Conservation (phyloP, 2,113 vertebrate genomes). For the Nycticebus coucang region DNA sequence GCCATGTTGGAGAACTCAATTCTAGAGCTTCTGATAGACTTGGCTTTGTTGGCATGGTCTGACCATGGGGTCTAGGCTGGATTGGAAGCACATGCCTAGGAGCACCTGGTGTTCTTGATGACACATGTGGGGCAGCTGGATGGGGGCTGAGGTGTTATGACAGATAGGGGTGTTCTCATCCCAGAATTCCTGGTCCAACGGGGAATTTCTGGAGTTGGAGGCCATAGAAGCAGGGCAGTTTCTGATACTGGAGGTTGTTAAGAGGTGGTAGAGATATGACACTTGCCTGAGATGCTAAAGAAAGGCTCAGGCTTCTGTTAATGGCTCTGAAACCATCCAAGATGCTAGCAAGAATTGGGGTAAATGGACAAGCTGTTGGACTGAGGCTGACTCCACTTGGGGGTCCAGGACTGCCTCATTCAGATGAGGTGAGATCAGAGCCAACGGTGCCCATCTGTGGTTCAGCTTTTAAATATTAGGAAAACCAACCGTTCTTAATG, state of each 20-base stretch:
- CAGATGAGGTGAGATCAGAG: background rate
- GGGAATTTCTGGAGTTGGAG: background rate
- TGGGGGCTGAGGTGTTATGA: background rate
- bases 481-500: background rate
- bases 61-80: background rate
- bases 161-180: background rate
- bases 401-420: background rate
- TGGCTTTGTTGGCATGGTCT: background rate
- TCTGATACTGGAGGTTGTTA: background rate
- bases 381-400: background rate
- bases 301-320: background rate
- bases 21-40: background rate
- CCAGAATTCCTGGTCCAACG: background rate
- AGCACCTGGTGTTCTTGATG: background rate
- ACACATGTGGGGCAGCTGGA: background rate
- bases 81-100: background rate
- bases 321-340: background rate
- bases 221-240: background rate
- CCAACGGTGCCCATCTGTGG: background rate
- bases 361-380: background rate
- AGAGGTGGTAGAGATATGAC: background rate
- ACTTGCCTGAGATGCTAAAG: background rate
- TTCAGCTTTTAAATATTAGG: background rate
- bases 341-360: background rate
- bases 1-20: background rate